A percentile compares a stretch with the other conserved stretches of the same genome.
These are phyloP conservation scores for Eupithecia subumbrata DNA, from an alignment of 2,888 invertebrate genomes.

Conservation along the genomic window DNA sequence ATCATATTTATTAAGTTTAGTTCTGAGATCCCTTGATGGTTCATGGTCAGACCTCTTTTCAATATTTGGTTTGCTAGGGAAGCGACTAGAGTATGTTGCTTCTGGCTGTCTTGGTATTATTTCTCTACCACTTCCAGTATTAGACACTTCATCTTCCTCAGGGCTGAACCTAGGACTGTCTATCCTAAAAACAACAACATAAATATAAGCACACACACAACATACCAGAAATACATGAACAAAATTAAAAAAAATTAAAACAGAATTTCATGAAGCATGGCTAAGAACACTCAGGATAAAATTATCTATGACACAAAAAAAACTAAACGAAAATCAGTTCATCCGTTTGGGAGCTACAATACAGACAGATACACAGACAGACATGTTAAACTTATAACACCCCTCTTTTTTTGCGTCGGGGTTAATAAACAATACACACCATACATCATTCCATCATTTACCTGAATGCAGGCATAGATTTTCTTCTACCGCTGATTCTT, in stretches of 20 bases:
- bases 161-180: constrained; percentile 54
- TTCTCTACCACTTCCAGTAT: constrained; percentile 39
- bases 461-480: constrained; percentile 65
- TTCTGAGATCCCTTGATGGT: constrained; percentile 43
- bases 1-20: constrained; percentile 48
- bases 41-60: constrained; percentile 52
- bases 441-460: constrained; percentile 41
- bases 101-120: constrained; percentile 40
- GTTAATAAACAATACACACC: not conserved
- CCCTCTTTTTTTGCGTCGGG: too few species aligned
- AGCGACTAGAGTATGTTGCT: constrained; percentile 34
- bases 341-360: too few species aligned
- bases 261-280: too few species aligned
- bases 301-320: too few species aligned
- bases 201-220: not conserved
- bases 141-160: constrained; percentile 60
- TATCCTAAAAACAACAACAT: constrained; percentile 18
- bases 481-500: constrained; percentile 59
- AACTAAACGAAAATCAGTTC: too few species aligned
- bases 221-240: not conserved
- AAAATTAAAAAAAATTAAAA: too few species aligned
- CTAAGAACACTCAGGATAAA: too few species aligned
- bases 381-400: too few species aligned
- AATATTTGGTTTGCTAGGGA: constrained; percentile 42
- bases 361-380: too few species aligned